Evolutionary conservation across 2,797 vertebrate species (phyloP), one percentile per base, ranked within the genome.

Genomic region (Pagetopsis macropterus): DNA sequence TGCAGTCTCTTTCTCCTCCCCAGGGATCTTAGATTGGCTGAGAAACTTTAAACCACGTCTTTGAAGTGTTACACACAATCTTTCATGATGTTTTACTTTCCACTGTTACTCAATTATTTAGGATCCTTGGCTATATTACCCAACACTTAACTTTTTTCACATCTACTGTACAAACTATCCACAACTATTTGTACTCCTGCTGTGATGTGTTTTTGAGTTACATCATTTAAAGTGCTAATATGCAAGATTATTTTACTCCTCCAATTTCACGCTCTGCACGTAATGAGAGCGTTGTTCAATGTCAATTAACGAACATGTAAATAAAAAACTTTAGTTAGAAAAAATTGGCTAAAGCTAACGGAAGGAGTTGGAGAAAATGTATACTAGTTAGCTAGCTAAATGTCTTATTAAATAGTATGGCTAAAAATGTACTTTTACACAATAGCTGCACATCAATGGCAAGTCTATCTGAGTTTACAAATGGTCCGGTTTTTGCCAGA

Each of bases 81-180:
- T 48, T 62, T 62, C 45, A 45, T 71, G n/a, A 14, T 70, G 40
- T 54, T 84, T 73, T 16, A 56, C 40, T 79, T 76, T 69, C 56
- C 76, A 45, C 54, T 64, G 3, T 71, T 60, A 23, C 59, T 63
- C 48, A 45, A 59, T 57, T 54, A 63, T 45, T 65, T 50, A 55
- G 15, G 55, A 65, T 55, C 65, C 56, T 55, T 72, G 54, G 68
- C 51, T 52, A 12, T 11, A 11, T 31, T 44, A 57, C 57, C 54
- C 49, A 57, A 12, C 66, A 75, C 13, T 79, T 71, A 40, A 31
- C 19, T n/a, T 61, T 52, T 2, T 4, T 17, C 41, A 4, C 16
- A 31, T 69, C 44, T 44, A 12, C 56, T 33, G 17, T 40, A 27
- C 43, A 54, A 33, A 14, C 21, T 21, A 21, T 58, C 31, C 57